These are phyloP conservation scores for Ashinkailepas kermadecensis DNA, from an alignment of 2,888 invertebrate species.

Conservation along the genomic window DNA sequence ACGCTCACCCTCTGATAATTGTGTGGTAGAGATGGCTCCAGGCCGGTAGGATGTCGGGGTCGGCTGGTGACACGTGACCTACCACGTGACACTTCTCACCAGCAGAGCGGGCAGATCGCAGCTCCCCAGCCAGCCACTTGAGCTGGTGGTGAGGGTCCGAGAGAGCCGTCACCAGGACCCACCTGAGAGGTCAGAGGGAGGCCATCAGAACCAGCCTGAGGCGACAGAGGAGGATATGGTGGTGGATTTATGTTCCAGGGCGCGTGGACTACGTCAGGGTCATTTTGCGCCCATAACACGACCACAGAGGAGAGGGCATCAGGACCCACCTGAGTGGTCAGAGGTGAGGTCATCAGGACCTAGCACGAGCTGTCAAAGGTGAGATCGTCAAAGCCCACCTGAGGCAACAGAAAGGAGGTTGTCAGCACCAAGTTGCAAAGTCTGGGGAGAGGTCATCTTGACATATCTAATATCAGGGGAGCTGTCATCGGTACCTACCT, in stretches of 20 bases:
- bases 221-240: too few species aligned
- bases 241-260: too few species aligned
- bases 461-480: too few species aligned
- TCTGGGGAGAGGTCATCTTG: too few species aligned
- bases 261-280: too few species aligned
- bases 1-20: constrained; percentile 35
- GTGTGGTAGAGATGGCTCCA: constrained; percentile 44
- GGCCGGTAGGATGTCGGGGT: constrained; percentile 43
- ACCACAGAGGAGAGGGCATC: too few species aligned
- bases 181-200: constrained; percentile 6
- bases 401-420: too few species aligned
- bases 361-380: background rate
- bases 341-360: background rate
- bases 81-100: constrained; percentile 45
- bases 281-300: too few species aligned
- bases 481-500: too few species aligned
- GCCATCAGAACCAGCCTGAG: too few species aligned
- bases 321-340: background rate
- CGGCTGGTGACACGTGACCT: constrained; percentile 48
- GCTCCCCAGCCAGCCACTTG: constrained; percentile 45
- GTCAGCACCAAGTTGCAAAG: too few species aligned
- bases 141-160: constrained; percentile 48
- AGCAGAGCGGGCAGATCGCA: constrained; percentile 44
- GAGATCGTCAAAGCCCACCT: too few species aligned
- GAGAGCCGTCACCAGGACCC: constrained; percentile 35